Percentiles rank a stretch among this genome's conserved stretches.
phyloP scores from a whole-genome alignment of 2,113 vertebrate species.

The Neotragus moschatus region DNA sequence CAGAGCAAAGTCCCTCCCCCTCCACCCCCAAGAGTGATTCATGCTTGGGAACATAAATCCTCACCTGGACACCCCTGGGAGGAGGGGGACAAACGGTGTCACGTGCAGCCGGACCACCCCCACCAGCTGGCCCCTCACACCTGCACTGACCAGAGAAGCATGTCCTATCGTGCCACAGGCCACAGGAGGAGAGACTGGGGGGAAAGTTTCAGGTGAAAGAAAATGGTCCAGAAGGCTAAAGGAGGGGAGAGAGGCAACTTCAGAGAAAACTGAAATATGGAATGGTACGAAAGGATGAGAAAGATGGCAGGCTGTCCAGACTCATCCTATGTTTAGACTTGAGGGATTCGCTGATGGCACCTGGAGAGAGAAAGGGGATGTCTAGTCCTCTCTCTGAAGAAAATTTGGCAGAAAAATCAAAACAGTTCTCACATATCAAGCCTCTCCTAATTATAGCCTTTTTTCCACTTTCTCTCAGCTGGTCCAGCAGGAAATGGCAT shows the following conservation, averaged over 20 bases:
- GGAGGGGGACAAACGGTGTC: neutral
- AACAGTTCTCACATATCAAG: neutral
- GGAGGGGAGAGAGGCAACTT: neutral
- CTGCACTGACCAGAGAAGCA: neutral
- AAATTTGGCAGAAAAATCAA: conserved; percentile 40
- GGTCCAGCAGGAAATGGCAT: neutral
- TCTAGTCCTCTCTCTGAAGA: conserved; percentile 31
- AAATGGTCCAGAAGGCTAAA: neutral
- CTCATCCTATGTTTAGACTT: neutral
- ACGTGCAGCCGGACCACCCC: neutral
- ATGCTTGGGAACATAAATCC: neutral
- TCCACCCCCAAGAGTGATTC: neutral
- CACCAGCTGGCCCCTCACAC: neutral
- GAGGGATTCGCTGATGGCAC: neutral
- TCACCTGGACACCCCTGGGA: neutral
- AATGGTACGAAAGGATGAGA: neutral
- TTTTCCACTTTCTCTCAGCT: neutral
- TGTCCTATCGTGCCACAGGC: neutral
- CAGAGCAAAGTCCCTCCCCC: neutral
- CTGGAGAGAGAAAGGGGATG: neutral
- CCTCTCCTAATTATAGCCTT: conserved; percentile 26
- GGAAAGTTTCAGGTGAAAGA: neutral
- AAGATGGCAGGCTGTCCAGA: neutral
- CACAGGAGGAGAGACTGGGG: neutral
- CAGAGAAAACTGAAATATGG: neutral